phyloP scores from a whole-genome alignment of 2,797 vertebrate species.

The Lagorchestes hirsutus region DNA sequence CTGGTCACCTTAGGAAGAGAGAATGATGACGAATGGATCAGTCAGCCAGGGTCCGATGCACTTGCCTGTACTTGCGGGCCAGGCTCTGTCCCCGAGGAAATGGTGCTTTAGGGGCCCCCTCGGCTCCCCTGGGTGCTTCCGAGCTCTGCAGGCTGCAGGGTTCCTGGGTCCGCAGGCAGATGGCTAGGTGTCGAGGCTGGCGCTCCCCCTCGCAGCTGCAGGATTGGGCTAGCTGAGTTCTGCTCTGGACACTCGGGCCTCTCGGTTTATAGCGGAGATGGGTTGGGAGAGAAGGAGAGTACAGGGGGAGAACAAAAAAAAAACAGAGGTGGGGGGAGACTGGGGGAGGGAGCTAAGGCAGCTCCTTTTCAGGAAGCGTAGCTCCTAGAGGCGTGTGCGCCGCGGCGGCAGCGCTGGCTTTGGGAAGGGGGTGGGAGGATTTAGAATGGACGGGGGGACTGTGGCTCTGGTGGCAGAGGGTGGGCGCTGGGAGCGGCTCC shows the following conservation, averaged over 20 bases:
- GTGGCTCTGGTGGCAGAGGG: neutral
- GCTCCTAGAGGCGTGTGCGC: neutral
- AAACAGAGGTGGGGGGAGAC: neutral
- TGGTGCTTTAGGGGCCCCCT: neutral
- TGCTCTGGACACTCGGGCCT: neutral
- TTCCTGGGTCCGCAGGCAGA: neutral
- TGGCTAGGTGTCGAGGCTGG: neutral
- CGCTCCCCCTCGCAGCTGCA: neutral
- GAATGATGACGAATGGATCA: neutral
- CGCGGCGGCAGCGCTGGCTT: neutral
- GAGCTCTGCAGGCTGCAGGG: neutral
- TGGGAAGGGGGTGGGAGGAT: neutral
- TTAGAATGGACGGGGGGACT: neutral
- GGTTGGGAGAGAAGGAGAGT: neutral
- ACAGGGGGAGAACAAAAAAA: neutral
- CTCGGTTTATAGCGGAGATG: slow-evolving; percentile 4
- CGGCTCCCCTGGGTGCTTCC: neutral
- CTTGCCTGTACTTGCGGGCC: neutral
- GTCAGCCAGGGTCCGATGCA: neutral
- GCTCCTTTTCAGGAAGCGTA: neutral
- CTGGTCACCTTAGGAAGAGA: neutral
- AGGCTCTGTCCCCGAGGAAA: neutral
- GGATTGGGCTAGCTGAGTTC: neutral
- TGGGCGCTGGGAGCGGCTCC: neutral
- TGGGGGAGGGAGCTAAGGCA: neutral